phyloP scores from a whole-genome alignment of 2,797 vertebrate species.

The Onychomys arenicola region DNA sequence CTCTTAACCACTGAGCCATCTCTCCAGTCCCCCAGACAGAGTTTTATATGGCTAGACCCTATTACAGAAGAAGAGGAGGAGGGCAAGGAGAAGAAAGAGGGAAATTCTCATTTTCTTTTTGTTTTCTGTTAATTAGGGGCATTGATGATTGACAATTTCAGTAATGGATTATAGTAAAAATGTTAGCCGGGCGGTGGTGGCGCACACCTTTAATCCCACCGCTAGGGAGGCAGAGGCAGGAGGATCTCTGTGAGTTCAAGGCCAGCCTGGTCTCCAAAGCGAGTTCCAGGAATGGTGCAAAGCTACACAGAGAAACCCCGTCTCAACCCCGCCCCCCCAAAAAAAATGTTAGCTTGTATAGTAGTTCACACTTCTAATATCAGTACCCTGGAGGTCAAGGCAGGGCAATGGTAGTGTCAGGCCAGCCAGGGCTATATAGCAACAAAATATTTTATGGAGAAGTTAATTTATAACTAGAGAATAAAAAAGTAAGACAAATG shows the following conservation, averaged over 20 bases:
- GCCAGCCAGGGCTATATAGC: background rate
- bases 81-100: background rate
- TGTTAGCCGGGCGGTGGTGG: no score
- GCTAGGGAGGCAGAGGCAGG: no score
- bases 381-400: background rate
- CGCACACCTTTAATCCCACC: no score
- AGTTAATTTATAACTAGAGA: conserved; percentile 12
- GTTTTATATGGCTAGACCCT: background rate
- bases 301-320: no score
- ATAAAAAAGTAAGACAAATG: conserved; percentile 31
- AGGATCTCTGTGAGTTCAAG: no score
- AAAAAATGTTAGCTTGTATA: background rate
- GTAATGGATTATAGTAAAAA: conserved; percentile 19
- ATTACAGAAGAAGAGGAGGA: background rate
- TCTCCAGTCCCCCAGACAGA: background rate
- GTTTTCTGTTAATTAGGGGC: background rate
- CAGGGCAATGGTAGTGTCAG: background rate
- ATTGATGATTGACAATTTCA: conserved; percentile 30
- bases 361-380: background rate
- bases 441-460: background rate
- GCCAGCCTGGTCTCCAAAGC: no score
- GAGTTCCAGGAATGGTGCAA: no score
- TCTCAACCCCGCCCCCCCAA: no score
- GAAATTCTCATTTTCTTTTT: background rate
- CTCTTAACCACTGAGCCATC: background rate